Base-by-base conservation (phyloP, 1,140 invertebrate species). In the Procambarus clarkii region DNA sequence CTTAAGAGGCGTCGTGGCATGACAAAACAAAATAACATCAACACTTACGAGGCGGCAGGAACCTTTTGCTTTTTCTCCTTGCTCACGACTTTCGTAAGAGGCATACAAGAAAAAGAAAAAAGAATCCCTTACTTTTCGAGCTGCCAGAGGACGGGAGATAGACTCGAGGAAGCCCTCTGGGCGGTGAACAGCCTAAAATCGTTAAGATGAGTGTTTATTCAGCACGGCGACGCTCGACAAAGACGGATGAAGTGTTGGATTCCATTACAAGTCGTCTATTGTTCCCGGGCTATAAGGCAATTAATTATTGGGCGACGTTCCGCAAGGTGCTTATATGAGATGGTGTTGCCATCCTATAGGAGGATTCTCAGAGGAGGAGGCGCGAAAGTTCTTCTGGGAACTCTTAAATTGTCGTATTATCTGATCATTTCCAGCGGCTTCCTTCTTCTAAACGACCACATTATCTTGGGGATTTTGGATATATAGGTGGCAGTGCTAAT, bases 201-300 rank as follows among this genome's bases (percentile, higher is more conserved):
- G 77, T 45, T 88, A 88, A 88, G 78, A 7, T 46, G 77, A 5
- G 60, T 88, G 86, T 79, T 88, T 88, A 81, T 88, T 81, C 86
- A 82, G 86, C 50, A 69, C 48, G 77, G 77, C 54, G 77, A 76
- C 48, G 86, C 60, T 45, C 21, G 86, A 88, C 86, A 69, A 88
- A 88, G 86, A 88, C 78, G 69, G 79, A 88, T 88, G 76, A 50
- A 88, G 86, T 80, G 77, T 88, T 88, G 86, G 86, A 88, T 88
- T 88, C 86, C 78, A 88, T 88, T 88, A 88, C 86, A 88, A 88
- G 86, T 88, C 86, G 77, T 48, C 86, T 81, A 88, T 88, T 88
- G 86, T 88, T 88, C 86, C 86, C 78, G 11, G 58, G 86, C 86
- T 69, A 81, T 71, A 81, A 88, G 86, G 86, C 79, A 88, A 88